Percentiles rank a stretch among this genome's conserved stretches.
phyloP scores from a whole-genome alignment of 2,888 invertebrate species.

The Lepidonotus clava region DNA sequence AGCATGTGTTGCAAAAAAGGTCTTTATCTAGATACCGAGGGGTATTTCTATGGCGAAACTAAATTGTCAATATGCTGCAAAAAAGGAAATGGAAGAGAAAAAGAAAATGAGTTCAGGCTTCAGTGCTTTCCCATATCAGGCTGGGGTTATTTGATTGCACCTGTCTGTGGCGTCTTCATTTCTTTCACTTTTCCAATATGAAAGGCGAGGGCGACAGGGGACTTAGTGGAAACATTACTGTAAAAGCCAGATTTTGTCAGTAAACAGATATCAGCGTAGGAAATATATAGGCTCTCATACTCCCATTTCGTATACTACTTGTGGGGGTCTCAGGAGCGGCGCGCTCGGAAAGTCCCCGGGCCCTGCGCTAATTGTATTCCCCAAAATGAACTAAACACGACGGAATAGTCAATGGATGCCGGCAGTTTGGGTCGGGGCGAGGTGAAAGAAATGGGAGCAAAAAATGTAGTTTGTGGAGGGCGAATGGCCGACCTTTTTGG shows the following conservation, averaged over 20 bases:
- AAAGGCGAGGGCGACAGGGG: neutral
- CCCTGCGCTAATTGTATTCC: neutral
- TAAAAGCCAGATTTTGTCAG: slow-evolving; percentile 35
- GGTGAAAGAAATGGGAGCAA: slow-evolving; percentile 30
- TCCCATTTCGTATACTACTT: slow-evolving; percentile 40
- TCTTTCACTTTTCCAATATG: slow-evolving; percentile 47
- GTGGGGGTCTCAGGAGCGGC: neutral
- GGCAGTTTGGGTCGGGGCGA: neutral
- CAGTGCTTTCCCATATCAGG: slow-evolving; percentile 26
- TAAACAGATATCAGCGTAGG: slow-evolving; percentile 37
- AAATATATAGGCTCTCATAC: slow-evolving; percentile 34
- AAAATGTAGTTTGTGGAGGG: slow-evolving; percentile 23
- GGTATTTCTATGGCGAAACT: neutral
- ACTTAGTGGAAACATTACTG: slow-evolving; percentile 39
- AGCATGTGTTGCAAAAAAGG: too few species aligned
- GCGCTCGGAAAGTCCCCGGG: neutral
- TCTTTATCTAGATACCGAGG: neutral
- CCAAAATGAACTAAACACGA: slow-evolving; percentile 47
- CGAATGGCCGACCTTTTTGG: slow-evolving; percentile 28
- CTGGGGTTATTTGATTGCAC: slow-evolving; percentile 34
- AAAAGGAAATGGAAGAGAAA: neutral
- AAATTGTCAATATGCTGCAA: slow-evolving; percentile 38
- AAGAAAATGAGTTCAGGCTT: neutral
- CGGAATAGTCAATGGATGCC: neutral
- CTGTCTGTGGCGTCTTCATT: slow-evolving; percentile 3